These are phyloP conservation scores for Conger conger DNA, from an alignment of 2,113 vertebrate genomes.

Conservation along the genomic window DNA sequence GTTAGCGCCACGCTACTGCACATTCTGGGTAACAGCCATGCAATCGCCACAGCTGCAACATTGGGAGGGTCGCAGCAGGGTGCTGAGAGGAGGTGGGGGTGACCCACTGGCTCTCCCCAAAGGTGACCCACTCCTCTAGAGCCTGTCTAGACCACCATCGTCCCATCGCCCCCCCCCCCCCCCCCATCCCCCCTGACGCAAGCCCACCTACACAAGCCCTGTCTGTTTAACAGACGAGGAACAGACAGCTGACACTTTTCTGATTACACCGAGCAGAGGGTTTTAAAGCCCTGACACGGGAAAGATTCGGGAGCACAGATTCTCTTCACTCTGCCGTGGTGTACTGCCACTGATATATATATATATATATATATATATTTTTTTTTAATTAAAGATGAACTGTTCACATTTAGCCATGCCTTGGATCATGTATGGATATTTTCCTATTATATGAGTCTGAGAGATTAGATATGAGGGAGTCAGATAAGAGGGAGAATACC, in stretches of 20 bases:
- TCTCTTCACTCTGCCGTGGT: conserved; percentile 52
- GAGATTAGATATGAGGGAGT: neutral
- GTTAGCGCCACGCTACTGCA: conserved; percentile 59
- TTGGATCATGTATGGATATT: neutral
- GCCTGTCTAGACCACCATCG: no score
- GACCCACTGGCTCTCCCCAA: conserved; percentile 49
- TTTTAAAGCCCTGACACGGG: conserved; percentile 60
- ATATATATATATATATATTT: neutral
- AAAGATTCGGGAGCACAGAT: conserved; percentile 54
- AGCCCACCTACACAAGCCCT: neutral
- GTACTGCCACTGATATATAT: conserved; percentile 21
- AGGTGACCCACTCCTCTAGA: conserved; percentile 52
- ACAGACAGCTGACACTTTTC: conserved; percentile 58
- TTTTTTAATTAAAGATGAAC: neutral
- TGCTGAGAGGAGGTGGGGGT: conserved; percentile 4
- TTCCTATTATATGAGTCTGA: neutral
- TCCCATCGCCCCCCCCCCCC: neutral
- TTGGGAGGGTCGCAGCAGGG: conserved; percentile 41
- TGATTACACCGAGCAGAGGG: conserved; percentile 61
- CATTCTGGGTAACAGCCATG: conserved; percentile 58
- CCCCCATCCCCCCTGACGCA: neutral
- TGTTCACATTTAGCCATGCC: neutral
- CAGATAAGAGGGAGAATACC: neutral
- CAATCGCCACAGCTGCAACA: conserved; percentile 50
- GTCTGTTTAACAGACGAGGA: conserved; percentile 63